Percentiles rank a stretch among this genome's conserved stretches.
Evolutionary conservation across 2,113 vertebrate genomes (phyloP).

Genomic region (Plestiodon gilberti): DNA sequence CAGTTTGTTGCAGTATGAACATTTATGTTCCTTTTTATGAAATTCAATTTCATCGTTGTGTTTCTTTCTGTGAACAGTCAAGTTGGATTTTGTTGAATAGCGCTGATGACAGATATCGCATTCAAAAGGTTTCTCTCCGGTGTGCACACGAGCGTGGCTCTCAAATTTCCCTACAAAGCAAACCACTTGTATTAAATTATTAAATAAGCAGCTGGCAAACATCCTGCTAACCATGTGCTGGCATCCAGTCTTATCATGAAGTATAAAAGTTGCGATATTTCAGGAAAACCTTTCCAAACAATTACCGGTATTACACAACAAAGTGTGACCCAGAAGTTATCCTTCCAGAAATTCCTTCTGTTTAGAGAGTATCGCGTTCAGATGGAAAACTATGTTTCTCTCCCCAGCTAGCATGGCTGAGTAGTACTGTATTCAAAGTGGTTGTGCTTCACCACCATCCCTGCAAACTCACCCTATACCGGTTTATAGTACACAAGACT

Average conservation of each 20-base stretch:
- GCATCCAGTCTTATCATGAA: not conserved
- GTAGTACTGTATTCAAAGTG: not conserved
- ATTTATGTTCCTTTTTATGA: conserved; percentile 95
- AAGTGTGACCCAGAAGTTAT: not conserved
- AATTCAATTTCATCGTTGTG: conserved; percentile 86
- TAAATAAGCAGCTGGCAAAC: not conserved
- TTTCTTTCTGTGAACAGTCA: conserved; percentile 95
- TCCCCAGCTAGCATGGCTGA: not conserved
- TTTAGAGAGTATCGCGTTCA: not conserved
- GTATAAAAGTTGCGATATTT: not conserved
- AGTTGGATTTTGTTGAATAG: conserved; percentile 98
- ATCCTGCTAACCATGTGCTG: not conserved
- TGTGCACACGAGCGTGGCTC: conserved; percentile 96
- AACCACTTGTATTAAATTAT: not conserved
- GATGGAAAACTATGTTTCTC: not conserved
- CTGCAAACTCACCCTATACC: not conserved
- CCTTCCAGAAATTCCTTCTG: not conserved
- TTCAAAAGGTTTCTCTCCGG: conserved; percentile 96
- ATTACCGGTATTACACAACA: not conserved
- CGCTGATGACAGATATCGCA: conserved; percentile 96
- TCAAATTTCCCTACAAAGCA: conserved; percentile 89
- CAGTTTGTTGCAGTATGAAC: conserved; percentile 93
- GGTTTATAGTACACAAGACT: not conserved
- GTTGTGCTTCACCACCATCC: not conserved
- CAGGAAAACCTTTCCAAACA: not conserved